phyloP scores from a whole-genome alignment of 2,888 invertebrate species.

The Marronus borbonicus region DNA sequence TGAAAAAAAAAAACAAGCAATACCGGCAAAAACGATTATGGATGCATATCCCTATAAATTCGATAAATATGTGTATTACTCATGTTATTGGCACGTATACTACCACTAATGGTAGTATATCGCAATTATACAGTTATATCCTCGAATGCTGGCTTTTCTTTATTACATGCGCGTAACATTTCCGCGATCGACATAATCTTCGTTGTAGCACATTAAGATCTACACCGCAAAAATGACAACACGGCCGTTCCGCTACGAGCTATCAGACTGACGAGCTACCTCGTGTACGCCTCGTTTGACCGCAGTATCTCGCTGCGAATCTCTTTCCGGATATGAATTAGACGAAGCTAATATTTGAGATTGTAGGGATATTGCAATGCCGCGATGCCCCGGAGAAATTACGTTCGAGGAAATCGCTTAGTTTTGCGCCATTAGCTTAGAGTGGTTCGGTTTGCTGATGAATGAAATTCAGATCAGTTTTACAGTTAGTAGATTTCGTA shows the following conservation, averaged over 20 bases:
- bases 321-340: conserved; percentile 40
- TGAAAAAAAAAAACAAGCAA: too few species aligned
- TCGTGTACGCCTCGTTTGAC: conserved; percentile 17
- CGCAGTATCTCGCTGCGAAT: conserved; percentile 17
- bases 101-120: conserved; percentile 24
- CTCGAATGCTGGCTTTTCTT: conserved; percentile 23
- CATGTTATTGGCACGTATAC: conserved; percentile 25
- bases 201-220: conserved; percentile 18
- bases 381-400: conserved; percentile 16
- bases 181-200: conserved; percentile 37
- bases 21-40: background rate
- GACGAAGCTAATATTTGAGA: conserved; percentile 35
- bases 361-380: conserved; percentile 25
- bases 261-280: conserved; percentile 11
- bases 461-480: conserved; percentile 1
- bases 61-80: conserved; percentile 17
- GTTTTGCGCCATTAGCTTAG: background rate
- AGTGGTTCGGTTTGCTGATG: background rate
- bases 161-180: conserved; percentile 15
- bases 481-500: background rate
- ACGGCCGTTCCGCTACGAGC: background rate
- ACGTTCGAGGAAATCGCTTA: conserved; percentile 3
- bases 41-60: background rate
- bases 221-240: background rate
- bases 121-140: conserved; percentile 34